Evolutionary conservation across 2,888 invertebrate species (phyloP).

Genomic region (Trichopoda pennipes): DNA sequence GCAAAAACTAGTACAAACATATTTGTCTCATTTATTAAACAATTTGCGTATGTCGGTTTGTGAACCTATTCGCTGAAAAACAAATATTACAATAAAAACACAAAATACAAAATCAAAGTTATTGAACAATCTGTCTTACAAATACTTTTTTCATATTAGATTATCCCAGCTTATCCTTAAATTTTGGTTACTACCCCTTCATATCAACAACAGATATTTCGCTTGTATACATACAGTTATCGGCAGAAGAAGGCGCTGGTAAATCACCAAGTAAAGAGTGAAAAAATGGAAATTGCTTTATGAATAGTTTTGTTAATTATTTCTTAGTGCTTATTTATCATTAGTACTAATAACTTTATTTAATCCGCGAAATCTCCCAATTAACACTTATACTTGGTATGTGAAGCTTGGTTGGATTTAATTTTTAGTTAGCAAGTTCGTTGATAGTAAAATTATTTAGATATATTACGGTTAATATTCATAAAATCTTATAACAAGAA

Average conservation of each 20-base stretch:
- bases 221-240: neutral
- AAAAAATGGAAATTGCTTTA: neutral
- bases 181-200: constrained; percentile 79
- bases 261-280: neutral
- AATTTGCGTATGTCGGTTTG: neutral
- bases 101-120: constrained; percentile 24
- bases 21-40: constrained; percentile 38
- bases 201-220: constrained; percentile 44
- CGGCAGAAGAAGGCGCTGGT: neutral
- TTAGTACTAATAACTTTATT: too few relatives aligned
- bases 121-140: constrained; percentile 58
- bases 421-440: too few relatives aligned
- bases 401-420: too few relatives aligned
- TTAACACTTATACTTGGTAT: too few relatives aligned
- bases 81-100: constrained; percentile 47
- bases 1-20: constrained; percentile 21
- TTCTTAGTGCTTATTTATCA: too few relatives aligned
- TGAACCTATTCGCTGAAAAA: constrained; percentile 8
- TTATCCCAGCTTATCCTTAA: constrained; percentile 80
- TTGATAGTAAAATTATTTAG: too few relatives aligned
- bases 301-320: too few relatives aligned
- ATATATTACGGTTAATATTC: too few relatives aligned
- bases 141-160: constrained; percentile 76
- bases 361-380: too few relatives aligned
- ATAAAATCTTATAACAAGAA: too few relatives aligned